Conservation (phyloP, 2,888 invertebrate species). For the Mycalesis mineus region DNA sequence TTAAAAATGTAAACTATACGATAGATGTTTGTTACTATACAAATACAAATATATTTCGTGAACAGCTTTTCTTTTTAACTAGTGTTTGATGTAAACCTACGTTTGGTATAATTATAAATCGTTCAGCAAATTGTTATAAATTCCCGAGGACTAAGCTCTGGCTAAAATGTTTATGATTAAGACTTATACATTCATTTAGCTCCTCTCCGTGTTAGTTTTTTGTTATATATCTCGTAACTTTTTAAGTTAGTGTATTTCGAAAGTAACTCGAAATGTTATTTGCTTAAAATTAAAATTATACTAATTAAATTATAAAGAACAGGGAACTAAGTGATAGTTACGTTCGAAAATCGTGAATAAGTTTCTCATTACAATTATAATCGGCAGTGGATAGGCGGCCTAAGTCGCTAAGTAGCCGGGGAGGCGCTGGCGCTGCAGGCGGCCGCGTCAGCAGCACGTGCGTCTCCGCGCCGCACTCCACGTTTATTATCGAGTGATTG, state of each 20-base stretch:
- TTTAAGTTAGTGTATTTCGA: too few species aligned
- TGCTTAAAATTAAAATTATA: too few species aligned
- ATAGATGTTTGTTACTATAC: too few species aligned
- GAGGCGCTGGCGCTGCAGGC: conserved; percentile 23
- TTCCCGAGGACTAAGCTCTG: not conserved
- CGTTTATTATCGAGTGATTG: conserved; percentile 76
- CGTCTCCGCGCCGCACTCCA: conserved; percentile 45
- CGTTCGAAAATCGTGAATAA: too few species aligned
- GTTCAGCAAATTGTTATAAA: not conserved
- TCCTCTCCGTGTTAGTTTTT: too few species aligned
- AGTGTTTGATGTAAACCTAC: not conserved
- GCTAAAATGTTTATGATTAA: not conserved
- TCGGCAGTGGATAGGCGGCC: not conserved
- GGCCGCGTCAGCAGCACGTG: conserved; percentile 39
- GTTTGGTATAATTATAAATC: not conserved
- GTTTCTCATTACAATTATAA: not conserved
- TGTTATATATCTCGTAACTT: too few species aligned
- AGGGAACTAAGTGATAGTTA: too few species aligned
- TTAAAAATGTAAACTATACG: too few species aligned
- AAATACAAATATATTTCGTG: too few species aligned
- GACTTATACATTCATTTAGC: not conserved
- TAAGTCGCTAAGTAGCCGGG: not conserved
- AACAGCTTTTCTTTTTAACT: not conserved
- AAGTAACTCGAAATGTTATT: too few species aligned
- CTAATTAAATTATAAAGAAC: too few species aligned